Base-by-base conservation (phyloP, 2,113 vertebrate species). In the Silurus glanis region DNA sequence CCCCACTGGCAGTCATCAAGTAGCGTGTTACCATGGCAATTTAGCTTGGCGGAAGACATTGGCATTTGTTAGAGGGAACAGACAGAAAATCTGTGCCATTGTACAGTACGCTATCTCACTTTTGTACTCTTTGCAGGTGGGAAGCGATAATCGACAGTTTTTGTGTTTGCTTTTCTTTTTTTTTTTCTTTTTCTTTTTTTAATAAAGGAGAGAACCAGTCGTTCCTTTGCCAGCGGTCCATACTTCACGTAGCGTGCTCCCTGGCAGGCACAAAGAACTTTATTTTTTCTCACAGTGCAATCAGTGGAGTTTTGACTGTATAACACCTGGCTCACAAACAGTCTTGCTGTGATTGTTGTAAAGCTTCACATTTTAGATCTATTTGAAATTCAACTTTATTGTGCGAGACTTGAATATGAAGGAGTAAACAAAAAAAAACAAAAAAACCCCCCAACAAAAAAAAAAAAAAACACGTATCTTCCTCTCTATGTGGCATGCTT, bases 1-100 rank as follows among this genome's bases (percentile, higher is more conserved):
- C 84, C 21, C 76, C 17, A 19, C 12, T 85, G 79, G 64, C 85
- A 86, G 66, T 86, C 86, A 89, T 86, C 85, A 85, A 64, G 87
- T 76, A 53, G 66, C 55, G 78, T 81, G 88, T 91, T 89, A 87
- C 90, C 88, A 88, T 91, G 87, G 90, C 66, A 88, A 91, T 91
- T 88, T 88, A 87, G 58, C 90, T 87, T 88, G 88, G 81, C 80
- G 64, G 82, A 66, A 83, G 67, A 80, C 25, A 21, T 81, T 90
- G 85, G 88, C 87, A 86, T 90, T 90, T 85, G 88, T 87, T 45
- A 79, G 55, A 78, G 72, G 23, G 88, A 85, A 83, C 76, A 83
- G 67, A 72, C 83, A 66, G 81, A 82, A 74, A 87, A 82, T 76
- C 45, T 78, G 80, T 64, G 66, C 80, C 80, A 66, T 83, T 45